Conservation (phyloP, 1,140 invertebrate genomes). For the Bursaphelenchus mucronatus region DNA sequence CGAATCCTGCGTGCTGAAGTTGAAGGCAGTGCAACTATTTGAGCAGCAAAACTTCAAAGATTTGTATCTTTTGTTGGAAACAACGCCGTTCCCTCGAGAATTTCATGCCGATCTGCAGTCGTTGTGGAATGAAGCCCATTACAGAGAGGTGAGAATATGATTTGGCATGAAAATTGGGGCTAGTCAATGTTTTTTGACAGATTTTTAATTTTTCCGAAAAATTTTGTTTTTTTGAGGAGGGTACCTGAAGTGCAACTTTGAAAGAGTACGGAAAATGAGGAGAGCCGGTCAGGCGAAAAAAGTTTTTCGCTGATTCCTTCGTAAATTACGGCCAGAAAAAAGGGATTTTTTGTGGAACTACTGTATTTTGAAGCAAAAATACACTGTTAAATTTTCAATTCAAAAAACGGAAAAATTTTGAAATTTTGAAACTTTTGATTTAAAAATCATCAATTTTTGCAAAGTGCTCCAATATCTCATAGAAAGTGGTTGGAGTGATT, state of each 20-base stretch:
- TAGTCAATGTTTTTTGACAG: no score
- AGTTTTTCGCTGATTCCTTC: neutral
- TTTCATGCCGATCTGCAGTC: slow-evolving; percentile 92
- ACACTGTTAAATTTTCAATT: slow-evolving; percentile 6
- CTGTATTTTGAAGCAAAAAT: neutral
- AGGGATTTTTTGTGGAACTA: neutral
- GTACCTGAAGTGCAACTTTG: no score
- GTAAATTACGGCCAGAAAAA: no score
- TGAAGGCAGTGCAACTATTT: slow-evolving; percentile 76
- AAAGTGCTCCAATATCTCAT: no score
- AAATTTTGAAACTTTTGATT: no score
- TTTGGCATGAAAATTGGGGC: no score
- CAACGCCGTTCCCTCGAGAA: slow-evolving; percentile 86
- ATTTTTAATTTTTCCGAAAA: no score
- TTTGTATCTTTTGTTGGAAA: slow-evolving; percentile 88
- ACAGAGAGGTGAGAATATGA: slow-evolving; percentile 63
- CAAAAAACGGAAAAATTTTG: no score
- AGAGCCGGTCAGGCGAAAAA: neutral
- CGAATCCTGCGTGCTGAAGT: slow-evolving; percentile 6
- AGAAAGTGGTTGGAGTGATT: no score
- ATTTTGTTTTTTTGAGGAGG: no score
- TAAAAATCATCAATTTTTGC: no score
- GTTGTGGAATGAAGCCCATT: slow-evolving; percentile 69
- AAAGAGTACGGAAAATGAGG: neutral
- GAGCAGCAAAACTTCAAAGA: slow-evolving; percentile 72